Conservation (phyloP, 2,797 vertebrate species). For the Pipistrellus pipistrellus region DNA sequence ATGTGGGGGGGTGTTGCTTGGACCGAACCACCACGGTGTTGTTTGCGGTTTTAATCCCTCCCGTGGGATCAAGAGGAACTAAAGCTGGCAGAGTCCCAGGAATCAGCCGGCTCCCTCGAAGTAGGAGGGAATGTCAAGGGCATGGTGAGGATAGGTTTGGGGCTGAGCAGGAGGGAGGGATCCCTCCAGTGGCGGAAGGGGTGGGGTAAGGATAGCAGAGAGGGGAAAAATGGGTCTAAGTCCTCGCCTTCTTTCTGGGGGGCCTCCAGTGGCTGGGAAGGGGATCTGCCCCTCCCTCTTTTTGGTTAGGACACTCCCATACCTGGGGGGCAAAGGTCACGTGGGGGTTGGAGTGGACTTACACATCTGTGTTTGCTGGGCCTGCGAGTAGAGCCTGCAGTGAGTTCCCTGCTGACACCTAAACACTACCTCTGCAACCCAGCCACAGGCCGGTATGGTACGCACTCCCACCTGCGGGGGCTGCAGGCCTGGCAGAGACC, state of each 20-base stretch:
- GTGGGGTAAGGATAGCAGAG: not conserved
- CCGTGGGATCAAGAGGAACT: constrained; percentile 85
- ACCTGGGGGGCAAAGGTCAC: constrained; percentile 56
- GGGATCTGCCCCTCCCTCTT: constrained; percentile 89
- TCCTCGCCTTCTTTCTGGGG: constrained; percentile 38
- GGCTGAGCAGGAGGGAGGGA: not conserved
- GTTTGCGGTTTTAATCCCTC: constrained; percentile 86
- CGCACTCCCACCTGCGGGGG: not conserved
- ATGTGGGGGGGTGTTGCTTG: constrained; percentile 32
- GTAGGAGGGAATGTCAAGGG: constrained; percentile 89
- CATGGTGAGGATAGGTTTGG: constrained; percentile 69
- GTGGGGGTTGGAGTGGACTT: not conserved
- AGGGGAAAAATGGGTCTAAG: not conserved
- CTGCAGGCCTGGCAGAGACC: not conserved
- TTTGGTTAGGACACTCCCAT: not conserved
- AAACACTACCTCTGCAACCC: not conserved
- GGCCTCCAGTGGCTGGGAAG: constrained; percentile 85
- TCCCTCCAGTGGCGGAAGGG: not conserved
- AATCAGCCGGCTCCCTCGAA: constrained; percentile 78
- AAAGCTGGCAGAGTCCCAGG: constrained; percentile 88
- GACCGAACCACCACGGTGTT: constrained; percentile 86
- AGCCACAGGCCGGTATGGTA: too few relatives aligned
- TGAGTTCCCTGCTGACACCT: not conserved
- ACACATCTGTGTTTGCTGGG: not conserved
- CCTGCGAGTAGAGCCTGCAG: accelerated